Evolutionary conservation across 2,797 vertebrate species (phyloP), one percentile per base, ranked within the genome.

Genomic region (Tragelaphus eurycerus): DNA sequence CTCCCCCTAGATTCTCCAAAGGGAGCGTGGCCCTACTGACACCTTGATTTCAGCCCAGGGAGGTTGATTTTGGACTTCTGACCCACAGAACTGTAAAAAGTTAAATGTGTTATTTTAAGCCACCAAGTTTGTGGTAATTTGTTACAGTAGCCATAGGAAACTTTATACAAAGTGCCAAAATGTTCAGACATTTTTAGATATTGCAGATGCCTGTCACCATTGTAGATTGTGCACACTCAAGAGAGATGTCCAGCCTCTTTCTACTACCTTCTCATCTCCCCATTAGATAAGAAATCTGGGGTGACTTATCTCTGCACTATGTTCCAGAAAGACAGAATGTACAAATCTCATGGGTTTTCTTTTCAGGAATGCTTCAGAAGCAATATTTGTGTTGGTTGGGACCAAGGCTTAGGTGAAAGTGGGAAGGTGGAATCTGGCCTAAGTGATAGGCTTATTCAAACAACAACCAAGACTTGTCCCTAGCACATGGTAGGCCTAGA

Each of bases 301-400:
- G 12, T 89, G 25, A 92, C 21, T 83, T 79, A 86, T n/a, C 43
- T 93, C 38, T 81, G 62, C 67, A 19, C 16, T 67, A 83, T 94
- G 79, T 52, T 97, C 25, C 62, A 89, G 79, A 94, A 96, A 96
- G 59, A 92, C 27, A 93, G 50, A 93, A 10, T 96, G 4, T 55
- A 93, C 11, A 84, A 31, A 89, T 86, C 4, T 89, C 54, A 38
- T 12, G 6, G 3, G 1, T 57, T 83, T 86, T 76, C 76, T 96
- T 95, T 93, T 82, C 52, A 79, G 17, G 95, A 97, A 93, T 79
- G 54, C 23, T 87, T 94, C 59, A 71, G 52, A 94, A 97, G 52
- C 57, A 91, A 96, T n/a, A 93, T 86, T 94, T 54, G 15, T 7
- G 25, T 94, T 90, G 34, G 9, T 23, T 82, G n/a, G 90, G n/a